Base-by-base conservation (phyloP, 2,888 invertebrate genomes). In the Volucella inanis region DNA sequence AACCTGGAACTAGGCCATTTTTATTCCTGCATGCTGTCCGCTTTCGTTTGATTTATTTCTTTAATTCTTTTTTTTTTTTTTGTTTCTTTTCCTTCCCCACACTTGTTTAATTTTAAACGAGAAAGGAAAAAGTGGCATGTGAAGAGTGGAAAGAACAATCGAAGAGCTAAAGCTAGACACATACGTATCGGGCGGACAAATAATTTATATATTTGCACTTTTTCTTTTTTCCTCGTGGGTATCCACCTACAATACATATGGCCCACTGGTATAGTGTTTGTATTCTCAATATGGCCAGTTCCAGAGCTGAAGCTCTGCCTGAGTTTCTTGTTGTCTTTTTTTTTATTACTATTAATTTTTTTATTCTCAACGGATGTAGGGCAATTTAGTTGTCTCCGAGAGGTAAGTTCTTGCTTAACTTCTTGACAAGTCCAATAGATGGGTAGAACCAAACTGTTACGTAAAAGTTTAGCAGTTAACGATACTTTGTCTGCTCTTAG, bases 1-100 rank as follows among this genome's bases (percentile, higher is more conserved):
- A 83, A 79, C 49, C 47, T 22, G 54, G 18, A 82, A 77, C 67
- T 83, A 83, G 78, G 83, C 74, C 83, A 78, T 68, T 50, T 57
- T 49, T 55, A 11, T 54, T 61, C 52, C 39, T 62, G 31, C 31
- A 31, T 31, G 4, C 31, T 31, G 31, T 31, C 31, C 31, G 31
- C 31, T 31, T 31, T 31, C 31, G 31, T 31, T 31, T 31, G 31
- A 31, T 45, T 52, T 59, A 31, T 31, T 67, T 11, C 14, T 50
- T 52, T n/a, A n/a, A 6, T 45, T 12, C n/a, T 45, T 18, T 22
- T 54, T 41, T 54, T 18, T 18, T 39, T 61, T 50, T 3, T 43
- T 55, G 31, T 18, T 64, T 22, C 38, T 64, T 45, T 39, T 38
- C 54, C 54, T n/a, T 41, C 31, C 41, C 49, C 52, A 54, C 54